A percentile compares a stretch with the other conserved stretches of the same genome.
phyloP scores from a whole-genome alignment of 2,113 vertebrate species.

The Indri indri region DNA sequence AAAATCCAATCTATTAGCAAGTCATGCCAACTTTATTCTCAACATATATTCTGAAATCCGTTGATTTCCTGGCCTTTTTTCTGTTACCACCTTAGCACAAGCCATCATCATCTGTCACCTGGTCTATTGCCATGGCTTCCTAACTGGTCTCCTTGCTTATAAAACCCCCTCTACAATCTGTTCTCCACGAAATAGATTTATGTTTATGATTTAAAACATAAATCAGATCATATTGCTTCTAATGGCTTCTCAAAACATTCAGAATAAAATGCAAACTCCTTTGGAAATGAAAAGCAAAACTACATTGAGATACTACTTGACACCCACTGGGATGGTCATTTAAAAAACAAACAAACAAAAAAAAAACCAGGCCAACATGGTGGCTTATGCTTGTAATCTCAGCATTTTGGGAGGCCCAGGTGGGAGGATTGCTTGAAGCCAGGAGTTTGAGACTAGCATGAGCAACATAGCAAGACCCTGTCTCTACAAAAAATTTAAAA shows the following conservation, averaged over 20 bases:
- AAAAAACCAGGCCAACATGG: no score
- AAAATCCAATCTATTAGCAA: neutral
- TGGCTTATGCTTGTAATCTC: no score
- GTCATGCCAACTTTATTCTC: slow-evolving; percentile 10
- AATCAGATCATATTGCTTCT: neutral
- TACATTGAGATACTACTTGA: neutral
- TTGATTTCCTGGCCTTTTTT: neutral
- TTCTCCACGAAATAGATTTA: neutral
- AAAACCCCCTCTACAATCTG: neutral
- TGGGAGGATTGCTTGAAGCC: no score
- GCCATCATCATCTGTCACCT: neutral
- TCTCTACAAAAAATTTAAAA: no score
- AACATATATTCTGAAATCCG: slow-evolving; percentile 4
- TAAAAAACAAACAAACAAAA: neutral
- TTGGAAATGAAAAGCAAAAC: slow-evolving; percentile 26
- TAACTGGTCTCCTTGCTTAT: neutral
- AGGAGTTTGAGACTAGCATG: no score
- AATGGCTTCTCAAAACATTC: slow-evolving; percentile 2
- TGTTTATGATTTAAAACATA: slow-evolving; percentile 43
- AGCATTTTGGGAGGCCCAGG: no score
- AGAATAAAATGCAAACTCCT: slow-evolving; percentile 6
- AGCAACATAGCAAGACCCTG: no score
- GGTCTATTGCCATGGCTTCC: neutral
- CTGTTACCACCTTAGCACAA: neutral
- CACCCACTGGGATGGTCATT: neutral